Evolutionary conservation across 2,888 invertebrate species (phyloP), one percentile per base, ranked within the genome.

Genomic region (Trissoscelio sp.): DNA sequence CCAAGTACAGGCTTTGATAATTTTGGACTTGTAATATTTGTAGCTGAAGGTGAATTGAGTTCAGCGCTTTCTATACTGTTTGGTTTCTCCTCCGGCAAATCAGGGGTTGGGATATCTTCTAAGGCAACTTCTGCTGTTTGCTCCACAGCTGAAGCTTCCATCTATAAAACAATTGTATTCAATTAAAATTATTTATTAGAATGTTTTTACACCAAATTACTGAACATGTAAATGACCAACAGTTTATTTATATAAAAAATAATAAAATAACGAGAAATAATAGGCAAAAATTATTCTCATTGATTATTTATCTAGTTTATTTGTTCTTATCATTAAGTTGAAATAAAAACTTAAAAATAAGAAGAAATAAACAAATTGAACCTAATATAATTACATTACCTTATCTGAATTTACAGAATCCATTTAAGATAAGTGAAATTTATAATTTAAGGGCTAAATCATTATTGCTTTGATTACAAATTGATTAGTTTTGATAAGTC

Each of bases 1-100:
- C 91, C 91, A 72, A 91, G 84, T 1, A 91, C 91, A 4, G 91
- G 91, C 72, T 91, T 91, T 11, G 87, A 82, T 18, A 88, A 72
- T 81, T 88, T 90, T 5, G 89, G 88, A 70, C 88, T 88, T 69
- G 89, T 89, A 18, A 86, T 82, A 46, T 86, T 87, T 3, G 82
- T 28, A 11, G 70, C 16, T 22, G 37, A 18, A 31, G 79, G 83
- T n/a, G 84, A 84, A 80, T 87, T 87, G 53, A 83, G 84, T 72
- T 86, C 87, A 11, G 42, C 18, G 48, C 75, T 84, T 22, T 81
- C 81, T 55, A 46, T 60, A 53, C 85, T 88, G n/a, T 57, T 62
- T 39, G 53, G 42, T 42, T 67, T 77, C 9, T 79, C 72, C n/a
- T 79, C 73, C 22, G 73, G 75, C 37, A 73, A 53, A 57, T 82